Percentiles rank a stretch among this genome's conserved stretches.
These are phyloP conservation scores for Acrobasis repandana DNA, from an alignment of 2,888 invertebrate genomes.

Conservation along the genomic window DNA sequence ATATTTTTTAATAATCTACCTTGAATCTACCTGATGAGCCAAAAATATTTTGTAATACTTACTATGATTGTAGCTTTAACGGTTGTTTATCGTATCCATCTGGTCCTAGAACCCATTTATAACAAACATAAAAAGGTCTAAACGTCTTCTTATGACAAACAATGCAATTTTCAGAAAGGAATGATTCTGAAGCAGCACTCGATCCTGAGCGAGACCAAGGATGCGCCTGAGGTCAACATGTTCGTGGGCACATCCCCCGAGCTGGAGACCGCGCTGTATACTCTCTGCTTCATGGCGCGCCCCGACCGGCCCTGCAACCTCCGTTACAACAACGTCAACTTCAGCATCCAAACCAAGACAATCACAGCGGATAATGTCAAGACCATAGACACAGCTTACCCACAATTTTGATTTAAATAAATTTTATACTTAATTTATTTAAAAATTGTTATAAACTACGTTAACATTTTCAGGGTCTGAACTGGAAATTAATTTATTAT, in stretches of 20 bases:
- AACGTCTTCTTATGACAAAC: neutral
- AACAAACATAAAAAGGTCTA: too few relatives aligned
- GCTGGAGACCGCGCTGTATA: constrained; percentile 93
- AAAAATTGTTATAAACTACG: too few relatives aligned
- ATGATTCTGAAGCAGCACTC: constrained; percentile 89
- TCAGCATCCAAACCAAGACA: constrained; percentile 73
- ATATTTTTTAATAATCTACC: too few relatives aligned
- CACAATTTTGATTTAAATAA: constrained; percentile 46
- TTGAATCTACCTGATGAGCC: too few relatives aligned
- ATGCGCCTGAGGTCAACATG: constrained; percentile 90
- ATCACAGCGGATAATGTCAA: constrained; percentile 62
- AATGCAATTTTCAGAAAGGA: constrained; percentile 86
- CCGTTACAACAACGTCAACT: constrained; percentile 64
- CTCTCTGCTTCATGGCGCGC: constrained; percentile 92
- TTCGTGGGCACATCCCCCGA: constrained; percentile 96
- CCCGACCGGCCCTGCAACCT: constrained; percentile 90
- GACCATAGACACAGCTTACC: constrained; percentile 72
- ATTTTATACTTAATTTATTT: neutral
- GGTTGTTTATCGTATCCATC: too few relatives aligned
- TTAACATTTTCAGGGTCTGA: too few relatives aligned
- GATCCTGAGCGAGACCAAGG: constrained; percentile 85
- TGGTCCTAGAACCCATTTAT: too few relatives aligned
- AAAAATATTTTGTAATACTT: too few relatives aligned
- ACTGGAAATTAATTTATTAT: too few relatives aligned
- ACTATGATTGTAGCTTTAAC: too few relatives aligned